A percentile compares a stretch with the other conserved stretches of the same genome.
These are phyloP conservation scores for Tetramorium parvispinum DNA, from an alignment of 1,140 invertebrate species.

Conservation along the genomic window DNA sequence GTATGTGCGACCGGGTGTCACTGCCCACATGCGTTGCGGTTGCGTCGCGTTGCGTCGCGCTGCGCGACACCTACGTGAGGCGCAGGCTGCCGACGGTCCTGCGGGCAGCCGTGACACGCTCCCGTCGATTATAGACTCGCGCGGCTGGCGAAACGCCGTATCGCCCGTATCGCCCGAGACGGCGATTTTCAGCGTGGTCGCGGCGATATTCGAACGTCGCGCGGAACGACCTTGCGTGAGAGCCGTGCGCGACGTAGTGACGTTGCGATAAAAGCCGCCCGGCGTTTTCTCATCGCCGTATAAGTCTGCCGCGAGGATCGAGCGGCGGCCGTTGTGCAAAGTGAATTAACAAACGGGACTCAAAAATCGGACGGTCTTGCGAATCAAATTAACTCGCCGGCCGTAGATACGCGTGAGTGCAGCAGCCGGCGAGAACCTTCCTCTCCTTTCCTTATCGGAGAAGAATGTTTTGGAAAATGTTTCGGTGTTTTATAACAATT, in stretches of 20 bases:
- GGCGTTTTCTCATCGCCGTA: not conserved
- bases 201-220: slow-evolving; percentile 35
- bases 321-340: not conserved
- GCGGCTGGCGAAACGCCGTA: not conserved
- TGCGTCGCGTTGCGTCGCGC: not conserved
- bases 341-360: slow-evolving; percentile 16
- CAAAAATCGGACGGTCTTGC: not conserved
- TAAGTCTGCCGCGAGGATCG: slow-evolving; percentile 11
- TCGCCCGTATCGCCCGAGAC: not conserved
- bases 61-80: slow-evolving; percentile 72
- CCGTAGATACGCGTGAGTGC: not conserved
- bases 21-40: slow-evolving; percentile 74
- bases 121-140: slow-evolving; percentile 57
- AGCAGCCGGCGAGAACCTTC: not conserved
- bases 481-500: not conserved
- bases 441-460: not conserved
- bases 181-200: slow-evolving; percentile 49
- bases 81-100: slow-evolving; percentile 51
- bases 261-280: slow-evolving; percentile 8
- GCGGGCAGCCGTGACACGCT: slow-evolving; percentile 64
- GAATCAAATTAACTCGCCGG: slow-evolving; percentile 18
- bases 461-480: slow-evolving; percentile 60
- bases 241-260: not conserved
- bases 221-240: slow-evolving; percentile 32
- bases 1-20: slow-evolving; percentile 67